A percentile compares a stretch with the other conserved stretches of the same genome.
Evolutionary conservation across 2,797 vertebrate genomes (phyloP).

Genomic region (Sarcoramphus papa): DNA sequence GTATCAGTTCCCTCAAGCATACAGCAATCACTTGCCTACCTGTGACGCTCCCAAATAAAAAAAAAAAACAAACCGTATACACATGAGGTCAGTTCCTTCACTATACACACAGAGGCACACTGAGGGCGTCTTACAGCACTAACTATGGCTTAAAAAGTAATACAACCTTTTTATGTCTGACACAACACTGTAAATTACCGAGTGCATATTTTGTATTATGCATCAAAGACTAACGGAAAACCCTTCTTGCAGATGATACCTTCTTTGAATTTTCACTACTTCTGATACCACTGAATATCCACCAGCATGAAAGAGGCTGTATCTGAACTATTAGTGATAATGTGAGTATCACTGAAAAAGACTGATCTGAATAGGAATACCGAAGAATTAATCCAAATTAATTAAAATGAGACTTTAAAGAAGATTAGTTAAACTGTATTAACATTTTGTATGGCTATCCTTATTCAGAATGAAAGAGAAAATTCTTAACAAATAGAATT

Average conservation of each 20-base stretch:
- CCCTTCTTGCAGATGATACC: background rate
- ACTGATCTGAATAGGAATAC: background rate
- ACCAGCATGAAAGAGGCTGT: background rate
- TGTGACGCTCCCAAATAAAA: background rate
- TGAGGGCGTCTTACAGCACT: background rate
- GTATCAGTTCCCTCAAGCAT: background rate
- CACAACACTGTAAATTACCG: background rate
- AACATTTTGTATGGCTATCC: background rate
- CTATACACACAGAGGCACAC: background rate
- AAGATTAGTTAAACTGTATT: background rate
- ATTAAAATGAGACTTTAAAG: background rate
- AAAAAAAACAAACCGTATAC: too few relatives aligned
- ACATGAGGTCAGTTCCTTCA: background rate
- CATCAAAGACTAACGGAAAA: background rate
- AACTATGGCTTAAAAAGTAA: background rate
- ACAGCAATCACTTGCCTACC: background rate
- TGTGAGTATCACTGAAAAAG: background rate
- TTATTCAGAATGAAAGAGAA: background rate
- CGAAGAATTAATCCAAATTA: slow-evolving; percentile 16
- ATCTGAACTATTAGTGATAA: background rate
- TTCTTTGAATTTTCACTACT: background rate
- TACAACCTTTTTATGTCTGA: background rate
- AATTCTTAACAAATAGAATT: slow-evolving; percentile 2
- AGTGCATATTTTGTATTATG: background rate
- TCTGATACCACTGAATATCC: background rate